A percentile compares a stretch with the other conserved stretches of the same genome.
Evolutionary conservation across 2,797 vertebrate species (phyloP).

Genomic region (Peromyscus eremicus): DNA sequence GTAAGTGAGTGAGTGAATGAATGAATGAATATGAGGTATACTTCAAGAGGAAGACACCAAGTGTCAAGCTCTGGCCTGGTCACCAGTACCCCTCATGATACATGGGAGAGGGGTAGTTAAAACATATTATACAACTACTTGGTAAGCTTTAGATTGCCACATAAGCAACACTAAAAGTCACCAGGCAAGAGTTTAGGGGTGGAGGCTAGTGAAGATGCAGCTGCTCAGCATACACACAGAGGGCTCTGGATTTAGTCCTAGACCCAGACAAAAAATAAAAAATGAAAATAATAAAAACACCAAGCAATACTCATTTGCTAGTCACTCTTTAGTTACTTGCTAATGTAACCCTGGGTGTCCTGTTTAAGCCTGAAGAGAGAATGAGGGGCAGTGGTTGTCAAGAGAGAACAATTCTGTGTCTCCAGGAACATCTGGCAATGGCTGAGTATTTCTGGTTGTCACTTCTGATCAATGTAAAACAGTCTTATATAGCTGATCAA

Average conservation of each 20-base stretch:
- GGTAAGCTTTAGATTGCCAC: constrained; percentile 13
- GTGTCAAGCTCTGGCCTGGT: background rate
- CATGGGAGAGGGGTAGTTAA: no score
- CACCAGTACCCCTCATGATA: background rate
- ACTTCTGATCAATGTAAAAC: no score
- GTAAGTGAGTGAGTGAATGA: accelerated
- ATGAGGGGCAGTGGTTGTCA: constrained; percentile 50
- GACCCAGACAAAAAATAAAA: background rate
- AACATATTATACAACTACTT: background rate
- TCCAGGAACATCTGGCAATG: background rate
- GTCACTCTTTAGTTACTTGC: constrained; percentile 41
- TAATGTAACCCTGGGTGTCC: constrained; percentile 6
- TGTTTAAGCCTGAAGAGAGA: constrained; percentile 29
- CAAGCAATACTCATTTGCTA: background rate
- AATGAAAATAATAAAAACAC: background rate
- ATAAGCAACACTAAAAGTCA: constrained; percentile 17
- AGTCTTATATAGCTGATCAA: no score
- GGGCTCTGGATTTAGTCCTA: background rate
- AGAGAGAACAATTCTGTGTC: background rate
- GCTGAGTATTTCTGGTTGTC: background rate
- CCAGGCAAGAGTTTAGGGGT: background rate
- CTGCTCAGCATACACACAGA: background rate
- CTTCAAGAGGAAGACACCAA: background rate
- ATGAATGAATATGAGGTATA: no score
- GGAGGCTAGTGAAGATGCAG: background rate